Conservation (phyloP, 2,113 vertebrate species). For the Trichomycterus rosablanca region DNA sequence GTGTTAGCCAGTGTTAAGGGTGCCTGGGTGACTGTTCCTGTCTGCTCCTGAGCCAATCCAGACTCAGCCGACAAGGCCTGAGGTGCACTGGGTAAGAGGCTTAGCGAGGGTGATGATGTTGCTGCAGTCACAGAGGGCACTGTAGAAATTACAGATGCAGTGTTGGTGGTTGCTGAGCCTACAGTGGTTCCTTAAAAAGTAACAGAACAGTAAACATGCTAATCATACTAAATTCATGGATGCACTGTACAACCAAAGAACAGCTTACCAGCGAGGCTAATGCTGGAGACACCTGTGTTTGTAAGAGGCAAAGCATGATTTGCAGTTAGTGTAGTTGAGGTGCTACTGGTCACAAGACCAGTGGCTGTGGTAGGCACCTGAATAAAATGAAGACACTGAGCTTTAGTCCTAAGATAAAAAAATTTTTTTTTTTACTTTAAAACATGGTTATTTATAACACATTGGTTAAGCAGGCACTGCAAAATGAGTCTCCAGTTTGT, state of each 20-base stretch:
- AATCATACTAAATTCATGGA: too few relatives aligned
- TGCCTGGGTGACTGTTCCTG: constrained; percentile 78
- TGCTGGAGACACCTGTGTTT: constrained; percentile 81
- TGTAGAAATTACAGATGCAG: constrained; percentile 89
- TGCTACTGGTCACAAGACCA: constrained; percentile 95
- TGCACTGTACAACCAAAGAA: too few relatives aligned
- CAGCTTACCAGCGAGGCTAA: constrained; percentile 81
- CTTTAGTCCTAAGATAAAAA: background rate
- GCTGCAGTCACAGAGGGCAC: constrained; percentile 77
- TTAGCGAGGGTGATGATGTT: constrained; percentile 81
- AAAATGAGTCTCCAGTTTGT: too few relatives aligned
- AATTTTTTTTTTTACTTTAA: too few relatives aligned
- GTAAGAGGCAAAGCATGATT: constrained; percentile 90
- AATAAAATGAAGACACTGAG: constrained; percentile 2
- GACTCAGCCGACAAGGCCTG: constrained; percentile 66
- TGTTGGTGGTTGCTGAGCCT: constrained; percentile 77
- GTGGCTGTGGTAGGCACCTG: constrained; percentile 96
- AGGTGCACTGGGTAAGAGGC: constrained; percentile 76
- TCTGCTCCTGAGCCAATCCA: constrained; percentile 68
- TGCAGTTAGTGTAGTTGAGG: constrained; percentile 92
- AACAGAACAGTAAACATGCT: too few relatives aligned
- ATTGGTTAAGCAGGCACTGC: too few relatives aligned
- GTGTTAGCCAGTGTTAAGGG: constrained; percentile 76
- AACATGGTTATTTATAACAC: too few relatives aligned
- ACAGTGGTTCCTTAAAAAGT: constrained; percentile 86